A percentile compares a stretch with the other conserved stretches of the same genome.
Evolutionary conservation across 1,140 invertebrate species (phyloP).

Genomic region (Arion vulgaris): DNA sequence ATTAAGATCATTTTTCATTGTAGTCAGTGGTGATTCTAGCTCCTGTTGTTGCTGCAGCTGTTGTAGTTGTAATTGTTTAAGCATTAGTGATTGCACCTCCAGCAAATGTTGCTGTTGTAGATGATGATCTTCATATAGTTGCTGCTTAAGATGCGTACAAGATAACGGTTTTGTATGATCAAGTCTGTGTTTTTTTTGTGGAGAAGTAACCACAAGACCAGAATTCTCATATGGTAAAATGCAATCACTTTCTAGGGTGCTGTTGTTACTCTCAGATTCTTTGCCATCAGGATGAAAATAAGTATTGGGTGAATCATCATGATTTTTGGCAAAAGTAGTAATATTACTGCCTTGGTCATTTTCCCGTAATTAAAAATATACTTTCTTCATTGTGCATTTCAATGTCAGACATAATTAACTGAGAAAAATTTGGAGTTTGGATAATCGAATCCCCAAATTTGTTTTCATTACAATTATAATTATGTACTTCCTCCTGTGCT

Average conservation of each 20-base stretch:
- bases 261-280: background rate
- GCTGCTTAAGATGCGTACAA: background rate
- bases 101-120: conserved; percentile 3
- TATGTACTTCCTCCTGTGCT: background rate
- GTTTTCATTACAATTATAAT: background rate
- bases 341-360: background rate
- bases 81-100: background rate
- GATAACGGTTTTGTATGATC: background rate
- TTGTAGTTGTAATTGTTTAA: background rate
- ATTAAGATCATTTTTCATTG: background rate
- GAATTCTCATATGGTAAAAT: background rate
- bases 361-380: background rate
- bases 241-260: background rate
- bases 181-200: background rate
- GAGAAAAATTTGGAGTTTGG: background rate
- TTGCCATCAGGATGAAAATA: background rate
- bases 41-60: background rate
- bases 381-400: background rate
- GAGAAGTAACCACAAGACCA: background rate
- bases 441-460: background rate
- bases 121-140: background rate
- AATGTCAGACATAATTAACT: background rate
- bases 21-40: background rate
- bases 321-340: background rate
- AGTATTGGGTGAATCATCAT: background rate